Conservation (phyloP, 2,113 vertebrate genomes). For the Boleophthalmus pectinirostris region DNA sequence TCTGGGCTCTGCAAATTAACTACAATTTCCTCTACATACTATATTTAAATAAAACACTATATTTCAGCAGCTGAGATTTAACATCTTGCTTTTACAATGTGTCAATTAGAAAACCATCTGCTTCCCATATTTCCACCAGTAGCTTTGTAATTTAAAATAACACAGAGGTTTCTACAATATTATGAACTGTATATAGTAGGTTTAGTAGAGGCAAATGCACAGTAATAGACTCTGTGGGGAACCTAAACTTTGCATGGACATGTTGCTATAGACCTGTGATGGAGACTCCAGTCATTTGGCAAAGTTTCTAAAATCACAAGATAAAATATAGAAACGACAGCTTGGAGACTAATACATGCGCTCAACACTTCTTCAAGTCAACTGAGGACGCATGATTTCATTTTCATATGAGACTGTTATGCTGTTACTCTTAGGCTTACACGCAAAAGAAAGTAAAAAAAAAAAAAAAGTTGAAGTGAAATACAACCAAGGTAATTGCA, state of each 20-base stretch:
- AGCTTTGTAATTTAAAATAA: conserved; percentile 32
- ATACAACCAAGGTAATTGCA: not conserved
- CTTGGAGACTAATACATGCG: conserved; percentile 9
- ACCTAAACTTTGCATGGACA: conserved; percentile 37
- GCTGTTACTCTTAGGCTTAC: not conserved
- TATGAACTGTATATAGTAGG: conserved; percentile 35
- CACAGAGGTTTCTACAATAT: not conserved
- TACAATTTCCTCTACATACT: not conserved
- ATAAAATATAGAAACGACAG: conserved; percentile 26
- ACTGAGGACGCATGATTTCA: conserved; percentile 1
- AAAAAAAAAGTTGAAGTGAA: not conserved
- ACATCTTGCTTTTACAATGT: not conserved
- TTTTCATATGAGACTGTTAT: not conserved
- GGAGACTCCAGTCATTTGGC: conserved; percentile 55
- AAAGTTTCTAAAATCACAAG: conserved; percentile 31
- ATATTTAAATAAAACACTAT: not conserved
- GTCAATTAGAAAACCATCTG: conserved; percentile 63
- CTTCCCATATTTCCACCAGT: conserved; percentile 59
- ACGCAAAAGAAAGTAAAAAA: not conserved
- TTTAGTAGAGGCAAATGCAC: conserved; percentile 23
- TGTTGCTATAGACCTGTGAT: conserved; percentile 54
- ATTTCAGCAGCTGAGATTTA: not conserved
- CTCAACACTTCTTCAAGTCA: conserved; percentile 4
- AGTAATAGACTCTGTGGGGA: conserved; percentile 45
- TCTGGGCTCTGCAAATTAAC: not conserved